phyloP scores from a whole-genome alignment of 2,888 invertebrate genomes.

The Amiota mariae region DNA sequence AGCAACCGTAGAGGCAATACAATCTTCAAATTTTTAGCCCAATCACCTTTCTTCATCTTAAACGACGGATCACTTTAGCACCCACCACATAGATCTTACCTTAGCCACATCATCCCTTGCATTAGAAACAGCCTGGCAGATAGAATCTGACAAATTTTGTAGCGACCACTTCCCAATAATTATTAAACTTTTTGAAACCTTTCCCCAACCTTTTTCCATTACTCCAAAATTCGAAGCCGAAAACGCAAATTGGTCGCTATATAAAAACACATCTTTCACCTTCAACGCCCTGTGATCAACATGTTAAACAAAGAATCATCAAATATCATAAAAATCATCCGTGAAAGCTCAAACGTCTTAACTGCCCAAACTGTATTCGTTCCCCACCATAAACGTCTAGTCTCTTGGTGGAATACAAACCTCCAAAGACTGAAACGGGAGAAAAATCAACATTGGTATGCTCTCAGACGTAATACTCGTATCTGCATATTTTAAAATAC shows the following conservation, averaged over 20 bases:
- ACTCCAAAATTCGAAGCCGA: no score
- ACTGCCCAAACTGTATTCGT: conserved; percentile 2
- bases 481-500: conserved; percentile 13
- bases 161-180: conserved; percentile 27
- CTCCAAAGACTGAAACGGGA: neutral
- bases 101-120: neutral
- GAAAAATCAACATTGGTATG: neutral
- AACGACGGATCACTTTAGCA: conserved; percentile 28
- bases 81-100: conserved; percentile 30
- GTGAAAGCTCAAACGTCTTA: neutral
- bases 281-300: neutral
- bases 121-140: conserved; percentile 7
- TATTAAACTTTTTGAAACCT: no score
- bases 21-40: no score
- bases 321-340: conserved; percentile 24
- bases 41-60: conserved; percentile 17
- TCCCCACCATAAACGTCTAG: neutral
- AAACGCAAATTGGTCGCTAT: neutral
- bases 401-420: conserved; percentile 23
- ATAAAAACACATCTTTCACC: neutral
- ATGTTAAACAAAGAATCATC: conserved; percentile 25
- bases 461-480: conserved; percentile 2
- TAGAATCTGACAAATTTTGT: conserved; percentile 5
- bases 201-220: no score
- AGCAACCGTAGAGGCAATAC: no score